Evolutionary conservation across 2,888 invertebrate species (phyloP), one percentile per base, ranked within the genome.

Genomic region (Melieria omissa): DNA sequence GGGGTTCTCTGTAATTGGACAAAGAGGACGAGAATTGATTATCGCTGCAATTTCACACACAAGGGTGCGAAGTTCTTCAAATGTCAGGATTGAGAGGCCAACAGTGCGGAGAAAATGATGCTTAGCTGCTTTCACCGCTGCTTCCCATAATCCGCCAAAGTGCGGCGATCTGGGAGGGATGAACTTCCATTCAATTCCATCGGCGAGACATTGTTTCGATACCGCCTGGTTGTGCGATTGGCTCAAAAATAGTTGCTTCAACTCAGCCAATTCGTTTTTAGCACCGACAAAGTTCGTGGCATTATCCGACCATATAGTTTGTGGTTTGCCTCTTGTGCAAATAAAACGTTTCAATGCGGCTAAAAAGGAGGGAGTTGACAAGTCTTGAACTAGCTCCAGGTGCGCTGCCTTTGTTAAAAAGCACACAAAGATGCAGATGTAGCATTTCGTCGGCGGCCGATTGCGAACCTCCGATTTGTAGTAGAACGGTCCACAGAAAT

Each of bases 1-100:
- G n/a, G 74, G 71, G 54, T 74, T 71, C 55, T 76, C 76, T 72
- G 77, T 61, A 69, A 77, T 72, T 47, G 76, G 76, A 73, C 68
- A 77, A 29, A 76, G 47, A 49, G 75, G 76, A 7, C 77, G 47
- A 41, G 75, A 78, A 54, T 78, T 77, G 44, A 78, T 68, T 52
- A 74, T 73, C 4, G 76, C 73, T 9, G 73, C 65, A 58, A 76
- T 74, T 72, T 77, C 65, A 45, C 71, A 75, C 1, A 72, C 61
- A 49, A 75, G 54, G 3, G 73, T 75, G 4, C 73, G 44, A 45
- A 74, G 62, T 54, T 75, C 75, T 16, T 75, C 76, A n/a, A 74
- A 77, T 8, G 62, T 67, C 62, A 76, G 65, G 4, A 57, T 45
- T 5, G 65, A 57, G 5, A 49, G 49, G 4, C 72, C 67, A 29